Conservation (phyloP, 2,797 vertebrate species). For the Molossus alvarezi region DNA sequence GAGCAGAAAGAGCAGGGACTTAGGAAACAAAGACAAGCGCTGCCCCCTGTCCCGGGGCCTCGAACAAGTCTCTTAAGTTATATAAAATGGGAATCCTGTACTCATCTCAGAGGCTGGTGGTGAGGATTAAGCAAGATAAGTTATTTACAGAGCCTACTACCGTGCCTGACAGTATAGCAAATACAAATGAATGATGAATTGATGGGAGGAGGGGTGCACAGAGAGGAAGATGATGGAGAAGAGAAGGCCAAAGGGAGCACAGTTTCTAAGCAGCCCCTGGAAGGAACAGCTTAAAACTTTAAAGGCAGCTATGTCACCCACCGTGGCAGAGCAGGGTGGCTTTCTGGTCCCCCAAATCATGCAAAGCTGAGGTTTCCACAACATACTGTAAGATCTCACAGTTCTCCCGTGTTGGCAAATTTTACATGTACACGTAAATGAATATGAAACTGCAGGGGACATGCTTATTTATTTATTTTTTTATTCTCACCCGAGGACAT, state of each 20-base stretch:
- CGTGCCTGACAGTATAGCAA: neutral
- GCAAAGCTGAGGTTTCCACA: neutral
- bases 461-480: too few relatives aligned
- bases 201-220: neutral
- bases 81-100: neutral
- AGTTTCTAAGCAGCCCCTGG: neutral
- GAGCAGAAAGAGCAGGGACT: neutral
- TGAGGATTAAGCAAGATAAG: neutral
- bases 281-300: neutral
- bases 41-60: neutral
- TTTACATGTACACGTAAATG: conserved; percentile 36
- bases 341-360: neutral
- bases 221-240: neutral
- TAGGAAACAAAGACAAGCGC: neutral
- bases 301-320: neutral
- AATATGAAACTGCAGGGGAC: neutral
- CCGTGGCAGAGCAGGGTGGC: neutral
- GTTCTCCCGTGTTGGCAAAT: neutral
- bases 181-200: neutral
- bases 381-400: neutral
- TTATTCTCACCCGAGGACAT: too few relatives aligned
- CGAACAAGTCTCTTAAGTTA: neutral
- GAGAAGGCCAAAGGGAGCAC: neutral
- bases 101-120: neutral
- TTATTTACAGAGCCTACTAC: neutral